Conservation (phyloP, 2,888 invertebrate species). For the Tiphia femorata region DNA sequence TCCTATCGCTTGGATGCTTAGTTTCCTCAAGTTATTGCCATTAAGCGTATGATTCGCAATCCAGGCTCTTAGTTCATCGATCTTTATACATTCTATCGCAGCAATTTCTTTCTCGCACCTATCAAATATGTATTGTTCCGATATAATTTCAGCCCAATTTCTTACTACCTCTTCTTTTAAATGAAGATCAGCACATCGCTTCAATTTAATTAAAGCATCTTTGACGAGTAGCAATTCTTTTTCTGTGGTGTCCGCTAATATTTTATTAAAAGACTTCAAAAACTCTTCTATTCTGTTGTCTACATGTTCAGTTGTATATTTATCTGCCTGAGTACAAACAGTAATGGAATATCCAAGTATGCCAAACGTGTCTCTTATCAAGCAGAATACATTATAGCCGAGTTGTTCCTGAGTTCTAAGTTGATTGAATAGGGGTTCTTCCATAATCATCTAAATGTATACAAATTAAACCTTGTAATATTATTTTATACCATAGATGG, state of each 20-base stretch:
- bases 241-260: conserved; percentile 73
- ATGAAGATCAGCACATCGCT: conserved; percentile 81
- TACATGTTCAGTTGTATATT: conserved; percentile 77
- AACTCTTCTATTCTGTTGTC: conserved; percentile 82
- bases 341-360: conserved; percentile 84
- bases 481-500: too few relatives aligned
- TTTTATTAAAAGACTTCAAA: conserved; percentile 74
- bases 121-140: conserved; percentile 83
- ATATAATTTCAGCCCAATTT: conserved; percentile 85
- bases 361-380: conserved; percentile 80
- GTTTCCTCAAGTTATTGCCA: conserved; percentile 55
- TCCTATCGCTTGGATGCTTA: conserved; percentile 61
- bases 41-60: conserved; percentile 44
- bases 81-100: conserved; percentile 71
- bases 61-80: conserved; percentile 58
- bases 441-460: conserved; percentile 78
- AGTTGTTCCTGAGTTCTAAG: conserved; percentile 91
- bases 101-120: conserved; percentile 77
- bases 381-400: conserved; percentile 85
- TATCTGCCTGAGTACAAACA: conserved; percentile 84
- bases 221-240: conserved; percentile 76
- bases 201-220: conserved; percentile 80
- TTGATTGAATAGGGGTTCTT: conserved; percentile 88
- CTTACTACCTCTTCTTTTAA: conserved; percentile 82
- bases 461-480: too few relatives aligned